Conservation (phyloP, 1,140 invertebrate species). For the Drosophila lacertosa region DNA sequence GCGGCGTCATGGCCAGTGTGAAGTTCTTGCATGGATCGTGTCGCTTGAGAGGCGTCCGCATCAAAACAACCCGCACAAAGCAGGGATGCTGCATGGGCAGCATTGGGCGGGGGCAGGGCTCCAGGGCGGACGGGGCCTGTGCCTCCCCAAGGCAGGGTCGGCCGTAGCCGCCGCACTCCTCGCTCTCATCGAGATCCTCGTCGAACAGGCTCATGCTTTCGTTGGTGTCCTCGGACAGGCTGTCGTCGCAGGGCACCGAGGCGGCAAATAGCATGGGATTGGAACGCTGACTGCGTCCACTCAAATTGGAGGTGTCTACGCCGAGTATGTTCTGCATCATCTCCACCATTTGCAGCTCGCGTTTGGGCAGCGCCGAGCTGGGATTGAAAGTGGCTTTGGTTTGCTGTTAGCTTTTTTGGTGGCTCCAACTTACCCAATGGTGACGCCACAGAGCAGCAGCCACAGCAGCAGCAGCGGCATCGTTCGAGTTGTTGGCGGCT, state of each 20-base stretch:
- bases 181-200: conserved; percentile 41
- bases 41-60: conserved; percentile 45
- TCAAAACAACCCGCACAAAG: conserved; percentile 52
- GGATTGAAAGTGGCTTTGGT: background rate
- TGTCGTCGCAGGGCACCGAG: conserved; percentile 58
- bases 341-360: conserved; percentile 59
- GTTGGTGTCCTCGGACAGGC: conserved; percentile 16
- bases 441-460: conserved; percentile 31
- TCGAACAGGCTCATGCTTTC: conserved; percentile 30
- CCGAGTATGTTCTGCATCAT: conserved; percentile 57
- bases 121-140: background rate
- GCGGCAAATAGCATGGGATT: conserved; percentile 29
- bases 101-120: conserved; percentile 20
- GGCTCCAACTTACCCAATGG: conserved; percentile 46
- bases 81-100: conserved; percentile 59
- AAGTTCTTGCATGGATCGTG: conserved; percentile 66
- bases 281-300: conserved; percentile 38
- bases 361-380: conserved; percentile 51
- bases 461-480: conserved; percentile 47
- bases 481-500: conserved; percentile 44
- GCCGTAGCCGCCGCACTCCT: conserved; percentile 45
- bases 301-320: conserved; percentile 31
- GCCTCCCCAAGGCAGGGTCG: conserved; percentile 1
- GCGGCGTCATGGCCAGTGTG: conserved; percentile 4
- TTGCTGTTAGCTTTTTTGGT: background rate